These are phyloP conservation scores for Idris sp. DNA, from an alignment of 1,140 invertebrate species.

Conservation along the genomic window DNA sequence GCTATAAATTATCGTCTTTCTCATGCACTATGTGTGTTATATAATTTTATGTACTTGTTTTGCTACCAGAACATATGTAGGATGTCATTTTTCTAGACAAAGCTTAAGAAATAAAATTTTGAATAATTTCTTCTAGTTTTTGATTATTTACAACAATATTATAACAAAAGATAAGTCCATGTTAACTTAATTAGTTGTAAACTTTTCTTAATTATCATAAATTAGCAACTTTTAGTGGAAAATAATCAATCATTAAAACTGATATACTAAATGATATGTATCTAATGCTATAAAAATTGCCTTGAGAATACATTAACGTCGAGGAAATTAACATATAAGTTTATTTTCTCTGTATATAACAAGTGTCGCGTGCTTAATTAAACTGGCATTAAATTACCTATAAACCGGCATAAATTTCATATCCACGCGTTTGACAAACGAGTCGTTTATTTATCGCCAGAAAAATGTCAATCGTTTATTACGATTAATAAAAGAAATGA, in stretches of 20 bases:
- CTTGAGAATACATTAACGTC: constrained; percentile 33
- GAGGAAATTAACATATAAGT: constrained; percentile 34
- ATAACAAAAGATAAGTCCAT: too few species aligned
- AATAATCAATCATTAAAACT: constrained; percentile 6
- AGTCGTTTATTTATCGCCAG: constrained; percentile 5
- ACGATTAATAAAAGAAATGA: constrained; percentile 4
- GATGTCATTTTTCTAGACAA: too few species aligned
- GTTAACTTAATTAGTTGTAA: constrained; percentile 13
- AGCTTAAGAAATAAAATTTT: too few species aligned
- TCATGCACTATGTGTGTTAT: constrained; percentile 5
- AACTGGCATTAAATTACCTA: constrained; percentile 34
- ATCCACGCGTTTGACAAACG: constrained; percentile 14
- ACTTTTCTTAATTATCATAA: constrained; percentile 10
- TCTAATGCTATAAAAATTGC: constrained; percentile 15
- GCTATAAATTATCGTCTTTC: constrained; percentile 13
- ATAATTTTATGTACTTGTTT: constrained; percentile 8
- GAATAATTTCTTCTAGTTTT: too few species aligned
- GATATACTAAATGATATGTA: constrained; percentile 32
- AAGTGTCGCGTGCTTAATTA: constrained; percentile 55
- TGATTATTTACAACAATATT: too few species aligned
- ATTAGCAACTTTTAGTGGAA: background rate
- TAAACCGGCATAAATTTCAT: constrained; percentile 35
- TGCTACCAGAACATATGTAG: constrained; percentile 20
- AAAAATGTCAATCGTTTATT: constrained; percentile 10
- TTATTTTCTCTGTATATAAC: constrained; percentile 29